phyloP scores from a whole-genome alignment of 2,113 vertebrate genomes.

The Boleophthalmus pectinirostris region DNA sequence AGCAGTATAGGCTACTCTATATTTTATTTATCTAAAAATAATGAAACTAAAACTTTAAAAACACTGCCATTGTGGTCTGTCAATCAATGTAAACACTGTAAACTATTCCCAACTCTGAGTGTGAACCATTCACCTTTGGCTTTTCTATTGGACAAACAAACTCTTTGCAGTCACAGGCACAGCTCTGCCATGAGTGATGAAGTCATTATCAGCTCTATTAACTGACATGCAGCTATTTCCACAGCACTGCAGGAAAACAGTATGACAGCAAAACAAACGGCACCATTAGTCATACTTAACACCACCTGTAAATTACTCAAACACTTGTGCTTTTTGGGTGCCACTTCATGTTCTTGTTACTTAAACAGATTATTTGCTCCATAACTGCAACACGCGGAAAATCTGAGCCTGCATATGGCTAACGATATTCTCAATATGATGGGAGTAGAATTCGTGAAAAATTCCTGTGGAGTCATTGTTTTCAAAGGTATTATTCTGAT shows the following conservation, averaged over 20 bases:
- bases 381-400: constrained; percentile 52
- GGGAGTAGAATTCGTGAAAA: constrained; percentile 16
- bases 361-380: constrained; percentile 57
- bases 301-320: constrained; percentile 62
- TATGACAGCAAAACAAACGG: constrained; percentile 70
- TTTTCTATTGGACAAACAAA: constrained; percentile 33
- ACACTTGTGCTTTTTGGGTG: constrained; percentile 11
- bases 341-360: constrained; percentile 12
- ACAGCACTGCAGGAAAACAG: constrained; percentile 59
- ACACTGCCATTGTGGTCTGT: neutral
- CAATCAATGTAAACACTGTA: neutral
- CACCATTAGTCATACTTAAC: constrained; percentile 63
- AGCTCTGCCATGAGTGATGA: constrained; percentile 47
- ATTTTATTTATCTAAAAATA: too few species aligned
- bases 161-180: constrained; percentile 3
- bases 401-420: constrained; percentile 37
- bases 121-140: neutral
- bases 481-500: constrained; percentile 32
- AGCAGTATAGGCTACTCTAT: too few species aligned
- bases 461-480: neutral
- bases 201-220: constrained; percentile 69
- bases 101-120: neutral
- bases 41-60: too few species aligned
- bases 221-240: constrained; percentile 57
- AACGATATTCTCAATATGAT: constrained; percentile 36